A percentile compares a stretch with the other conserved stretches of the same genome.
phyloP scores from a whole-genome alignment of 2,113 vertebrate genomes.

The Leucosticte australis region DNA sequence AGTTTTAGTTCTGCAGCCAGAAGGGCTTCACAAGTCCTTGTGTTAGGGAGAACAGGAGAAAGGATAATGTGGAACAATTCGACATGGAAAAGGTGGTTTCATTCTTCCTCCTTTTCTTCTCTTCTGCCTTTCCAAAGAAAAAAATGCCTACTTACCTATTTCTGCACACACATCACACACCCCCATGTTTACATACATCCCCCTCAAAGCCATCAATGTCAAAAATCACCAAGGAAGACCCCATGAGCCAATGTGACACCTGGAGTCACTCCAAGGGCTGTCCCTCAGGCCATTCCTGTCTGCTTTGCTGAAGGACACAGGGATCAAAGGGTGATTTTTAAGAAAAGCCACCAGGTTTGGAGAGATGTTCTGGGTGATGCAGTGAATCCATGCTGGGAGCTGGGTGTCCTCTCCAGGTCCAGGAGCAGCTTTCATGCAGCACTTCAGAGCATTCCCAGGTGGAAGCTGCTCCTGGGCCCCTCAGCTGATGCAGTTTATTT shows the following conservation, averaged over 20 bases:
- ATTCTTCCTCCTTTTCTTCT: background rate
- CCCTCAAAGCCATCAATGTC: background rate
- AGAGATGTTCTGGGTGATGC: background rate
- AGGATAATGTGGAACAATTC: background rate
- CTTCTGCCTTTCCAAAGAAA: background rate
- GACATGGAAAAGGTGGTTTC: background rate
- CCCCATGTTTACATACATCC: rapidly evolving
- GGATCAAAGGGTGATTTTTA: background rate
- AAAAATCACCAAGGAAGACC: background rate
- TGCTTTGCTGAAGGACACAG: background rate
- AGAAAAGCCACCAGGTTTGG: background rate
- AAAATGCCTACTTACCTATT: background rate
- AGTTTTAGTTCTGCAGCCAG: background rate
- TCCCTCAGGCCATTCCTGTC: background rate
- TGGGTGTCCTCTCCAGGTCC: background rate
- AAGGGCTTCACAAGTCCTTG: background rate
- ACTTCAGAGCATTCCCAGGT: background rate
- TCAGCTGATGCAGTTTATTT: background rate
- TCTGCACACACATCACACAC: background rate
- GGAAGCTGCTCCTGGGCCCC: background rate
- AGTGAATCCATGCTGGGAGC: background rate
- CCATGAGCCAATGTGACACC: rapidly evolving
- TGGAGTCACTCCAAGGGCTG: background rate
- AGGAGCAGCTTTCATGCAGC: background rate
- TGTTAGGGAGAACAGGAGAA: background rate